These are phyloP conservation scores for Balanococcus diminutus DNA, from an alignment of 2,888 invertebrate genomes.

Conservation along the genomic window DNA sequence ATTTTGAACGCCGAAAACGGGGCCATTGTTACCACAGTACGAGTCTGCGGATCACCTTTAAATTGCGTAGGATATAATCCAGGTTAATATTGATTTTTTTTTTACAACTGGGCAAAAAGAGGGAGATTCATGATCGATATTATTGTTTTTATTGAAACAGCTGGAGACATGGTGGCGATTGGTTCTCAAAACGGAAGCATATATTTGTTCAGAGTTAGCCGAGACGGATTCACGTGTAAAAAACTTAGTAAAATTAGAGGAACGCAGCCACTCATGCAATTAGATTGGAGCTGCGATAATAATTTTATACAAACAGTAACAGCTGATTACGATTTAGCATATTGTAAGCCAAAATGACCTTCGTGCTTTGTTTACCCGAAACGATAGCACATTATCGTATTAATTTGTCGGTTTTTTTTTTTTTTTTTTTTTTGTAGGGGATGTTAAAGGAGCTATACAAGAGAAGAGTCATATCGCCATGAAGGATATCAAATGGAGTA, in stretches of 20 bases:
- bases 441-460: conserved; percentile 83
- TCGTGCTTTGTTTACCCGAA: not conserved
- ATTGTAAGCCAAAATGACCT: conserved; percentile 71
- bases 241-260: conserved; percentile 88
- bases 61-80: conserved; percentile 87
- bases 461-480: conserved; percentile 87
- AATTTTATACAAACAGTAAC: conserved; percentile 87
- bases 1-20: conserved; percentile 87
- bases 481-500: conserved; percentile 90
- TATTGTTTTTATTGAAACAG: conserved; percentile 63
- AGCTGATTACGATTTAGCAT: conserved; percentile 85
- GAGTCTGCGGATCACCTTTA: conserved; percentile 86
- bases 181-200: conserved; percentile 89
- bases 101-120: not conserved
- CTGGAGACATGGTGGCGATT: conserved; percentile 84
- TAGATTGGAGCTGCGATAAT: conserved; percentile 92
- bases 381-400: not conserved
- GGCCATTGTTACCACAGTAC: conserved; percentile 79
- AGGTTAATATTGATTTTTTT: conserved; percentile 65
- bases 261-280: conserved; percentile 80
- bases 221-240: conserved; percentile 88
- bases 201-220: conserved; percentile 81
- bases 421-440: conserved; percentile 82
- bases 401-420: not conserved
- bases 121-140: not conserved